Evolutionary conservation across 2,797 vertebrate genomes (phyloP), one percentile per base, ranked within the genome.

Genomic region (Argyrosomus regius): DNA sequence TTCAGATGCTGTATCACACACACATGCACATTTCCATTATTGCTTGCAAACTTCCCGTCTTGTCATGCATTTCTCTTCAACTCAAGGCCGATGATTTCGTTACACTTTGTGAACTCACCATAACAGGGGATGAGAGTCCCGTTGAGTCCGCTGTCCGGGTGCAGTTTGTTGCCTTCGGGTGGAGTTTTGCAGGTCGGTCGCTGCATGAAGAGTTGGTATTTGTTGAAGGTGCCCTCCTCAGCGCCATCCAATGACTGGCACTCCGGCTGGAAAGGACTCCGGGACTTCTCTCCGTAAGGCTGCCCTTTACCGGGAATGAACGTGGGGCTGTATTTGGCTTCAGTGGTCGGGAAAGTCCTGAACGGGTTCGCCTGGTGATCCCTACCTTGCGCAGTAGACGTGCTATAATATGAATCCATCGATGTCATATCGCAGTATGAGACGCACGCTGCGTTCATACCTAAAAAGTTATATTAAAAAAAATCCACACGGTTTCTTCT

Each of bases 351-450:
- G 94, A 97, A 99, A 90, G 96, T 98, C 96, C 98, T 96, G 93
- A 98, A 99, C 92, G 97, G 96, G 87, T 94, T 94, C 86, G 83
- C 81, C 95, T 83, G 93, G 81, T 97, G 96, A 84, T 97, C 96
- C 92, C 96, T 96, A 85, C 89, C 92, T 93, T 96, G 97, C 86
- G 96, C 94, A 84, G 95, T 91, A 82, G 97, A 94, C 58, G 94
- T 73, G 94, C 93, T 97, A 95, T 98, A 99, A 96, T 97, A 99
- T 93, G 97, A 97, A 97, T 99, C 98, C 97, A 99, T 98, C 93
- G 96, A 96, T 95, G 97, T 96, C 93, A 96, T 96, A 91, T 98
- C 97, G 95, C 97, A 97, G 95, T 97, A 98, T 93, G 98, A 97
- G 89, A 98, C 96, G 95, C 97, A 98, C 89, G 97, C 98, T 89